Conservation (phyloP, 2,113 vertebrate species). For the Platysteira castanea region DNA sequence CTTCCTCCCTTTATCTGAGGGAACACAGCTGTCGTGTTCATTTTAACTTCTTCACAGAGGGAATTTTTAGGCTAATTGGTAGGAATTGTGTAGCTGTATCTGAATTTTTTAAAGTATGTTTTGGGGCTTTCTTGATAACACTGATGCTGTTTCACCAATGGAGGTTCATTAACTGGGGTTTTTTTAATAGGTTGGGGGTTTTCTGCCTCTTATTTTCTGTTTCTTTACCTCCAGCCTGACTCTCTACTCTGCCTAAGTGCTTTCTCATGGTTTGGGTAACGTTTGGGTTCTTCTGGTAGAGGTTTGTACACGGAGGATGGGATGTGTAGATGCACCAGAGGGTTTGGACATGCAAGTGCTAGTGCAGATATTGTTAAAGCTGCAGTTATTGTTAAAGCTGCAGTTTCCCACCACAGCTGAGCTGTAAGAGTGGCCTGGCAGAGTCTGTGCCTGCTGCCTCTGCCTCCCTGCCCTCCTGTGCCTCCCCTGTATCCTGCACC, state of each 20-base stretch:
- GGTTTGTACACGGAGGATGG: background rate
- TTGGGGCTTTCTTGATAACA: background rate
- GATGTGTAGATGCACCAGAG: background rate
- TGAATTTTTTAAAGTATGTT: background rate
- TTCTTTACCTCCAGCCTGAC: background rate
- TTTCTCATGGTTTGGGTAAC: background rate
- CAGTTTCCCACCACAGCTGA: background rate
- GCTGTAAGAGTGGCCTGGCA: background rate
- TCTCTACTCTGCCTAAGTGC: background rate
- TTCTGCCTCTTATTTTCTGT: background rate
- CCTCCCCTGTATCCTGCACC: background rate
- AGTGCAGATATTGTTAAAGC: background rate
- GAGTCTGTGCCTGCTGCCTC: background rate
- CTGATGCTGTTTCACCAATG: background rate
- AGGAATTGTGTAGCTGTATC: background rate
- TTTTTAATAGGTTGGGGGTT: background rate
- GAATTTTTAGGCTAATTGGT: background rate
- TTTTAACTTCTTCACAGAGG: background rate
- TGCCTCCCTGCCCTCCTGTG: background rate
- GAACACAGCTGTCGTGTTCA: background rate
- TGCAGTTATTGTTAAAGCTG: background rate
- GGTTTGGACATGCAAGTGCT: background rate
- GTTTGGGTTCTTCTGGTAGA: background rate
- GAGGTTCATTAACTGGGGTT: rapidly evolving
- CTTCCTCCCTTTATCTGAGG: background rate